Evolutionary conservation across 2,113 vertebrate genomes (phyloP).

Genomic region (Crotalus tigris): DNA sequence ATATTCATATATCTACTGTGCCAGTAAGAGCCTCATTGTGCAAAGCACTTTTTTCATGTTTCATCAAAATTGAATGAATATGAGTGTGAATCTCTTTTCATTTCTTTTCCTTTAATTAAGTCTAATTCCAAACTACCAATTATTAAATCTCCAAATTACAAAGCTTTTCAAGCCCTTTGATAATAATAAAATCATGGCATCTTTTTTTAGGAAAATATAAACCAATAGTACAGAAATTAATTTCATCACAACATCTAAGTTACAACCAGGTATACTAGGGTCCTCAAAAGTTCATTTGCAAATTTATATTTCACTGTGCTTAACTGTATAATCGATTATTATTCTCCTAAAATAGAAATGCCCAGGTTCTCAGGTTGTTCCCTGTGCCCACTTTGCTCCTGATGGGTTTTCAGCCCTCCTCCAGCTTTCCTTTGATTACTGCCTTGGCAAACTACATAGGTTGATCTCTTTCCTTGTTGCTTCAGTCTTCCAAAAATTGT

Average conservation of each 20-base stretch:
- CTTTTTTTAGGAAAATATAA: neutral
- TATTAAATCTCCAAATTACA: neutral
- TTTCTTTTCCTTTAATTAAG: neutral
- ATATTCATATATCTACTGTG: neutral
- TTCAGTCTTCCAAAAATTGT: neutral
- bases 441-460: neutral
- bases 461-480: neutral
- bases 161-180: neutral
- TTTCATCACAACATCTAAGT: neutral
- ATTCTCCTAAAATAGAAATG: neutral
- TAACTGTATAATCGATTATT: neutral
- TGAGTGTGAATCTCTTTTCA: neutral
- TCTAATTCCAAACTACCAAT: neutral
- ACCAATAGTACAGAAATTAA: neutral
- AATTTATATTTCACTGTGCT: neutral
- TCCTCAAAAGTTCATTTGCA: neutral
- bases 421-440: neutral
- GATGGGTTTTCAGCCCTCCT: neutral
- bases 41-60: neutral
- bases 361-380: neutral
- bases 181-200: neutral
- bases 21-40: neutral
- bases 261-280: neutral
- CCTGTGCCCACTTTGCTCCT: neutral
- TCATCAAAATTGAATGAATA: neutral